Percentiles rank a stretch among this genome's conserved stretches.
These are phyloP conservation scores for Esox lucius DNA, from an alignment of 2,797 vertebrate species.

Conservation along the genomic window DNA sequence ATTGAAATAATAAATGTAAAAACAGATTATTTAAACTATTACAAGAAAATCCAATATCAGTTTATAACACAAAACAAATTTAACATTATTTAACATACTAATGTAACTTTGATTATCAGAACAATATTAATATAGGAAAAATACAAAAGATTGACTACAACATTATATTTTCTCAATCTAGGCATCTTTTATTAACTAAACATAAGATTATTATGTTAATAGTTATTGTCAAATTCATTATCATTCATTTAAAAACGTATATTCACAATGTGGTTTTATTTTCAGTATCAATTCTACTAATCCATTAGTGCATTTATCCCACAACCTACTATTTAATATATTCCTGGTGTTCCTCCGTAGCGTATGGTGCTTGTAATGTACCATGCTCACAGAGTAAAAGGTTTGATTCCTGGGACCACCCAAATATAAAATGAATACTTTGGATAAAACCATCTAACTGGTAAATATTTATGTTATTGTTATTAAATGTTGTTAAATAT, in stretches of 20 bases:
- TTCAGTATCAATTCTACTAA: not conserved
- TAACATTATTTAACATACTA: not conserved
- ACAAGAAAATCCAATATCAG: not conserved
- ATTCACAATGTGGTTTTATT: not conserved
- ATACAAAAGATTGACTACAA: not conserved
- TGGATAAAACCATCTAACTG: no score
- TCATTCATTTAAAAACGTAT: not conserved
- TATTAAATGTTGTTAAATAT: not conserved
- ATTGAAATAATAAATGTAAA: not conserved
- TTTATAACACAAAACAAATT: not conserved
- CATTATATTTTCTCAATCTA: not conserved
- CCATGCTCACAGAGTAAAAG: no score
- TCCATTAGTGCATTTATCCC: not conserved
- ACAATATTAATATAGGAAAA: not conserved
- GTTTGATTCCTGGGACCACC: no score
- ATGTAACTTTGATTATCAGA: not conserved
- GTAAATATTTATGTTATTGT: not conserved
- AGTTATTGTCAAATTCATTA: not conserved
- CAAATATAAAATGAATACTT: no score
- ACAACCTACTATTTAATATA: not conserved
- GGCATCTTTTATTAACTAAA: not conserved
- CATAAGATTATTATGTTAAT: not conserved
- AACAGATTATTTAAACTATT: not conserved
- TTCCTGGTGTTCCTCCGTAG: not conserved
- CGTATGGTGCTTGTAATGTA: no score